A percentile compares a stretch with the other conserved stretches of the same genome.
phyloP scores from a whole-genome alignment of 2,797 vertebrate genomes.

The Pelochelys cantorii region DNA sequence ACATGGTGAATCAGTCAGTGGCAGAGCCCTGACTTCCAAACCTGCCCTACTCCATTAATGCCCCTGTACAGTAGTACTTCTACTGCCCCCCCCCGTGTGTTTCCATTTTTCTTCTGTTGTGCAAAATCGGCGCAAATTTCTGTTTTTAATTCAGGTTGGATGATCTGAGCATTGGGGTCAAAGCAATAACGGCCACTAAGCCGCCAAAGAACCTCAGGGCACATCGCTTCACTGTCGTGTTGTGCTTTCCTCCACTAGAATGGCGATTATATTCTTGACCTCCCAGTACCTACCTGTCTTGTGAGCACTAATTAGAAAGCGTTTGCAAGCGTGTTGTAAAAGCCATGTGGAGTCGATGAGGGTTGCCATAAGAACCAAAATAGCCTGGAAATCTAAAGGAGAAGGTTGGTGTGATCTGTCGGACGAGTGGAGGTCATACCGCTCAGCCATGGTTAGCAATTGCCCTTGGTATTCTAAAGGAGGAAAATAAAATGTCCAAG shows the following conservation, averaged over 20 bases:
- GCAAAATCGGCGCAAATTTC: background rate
- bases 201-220: background rate
- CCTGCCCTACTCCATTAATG: background rate
- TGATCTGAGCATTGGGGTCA: background rate
- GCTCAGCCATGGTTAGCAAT: background rate
- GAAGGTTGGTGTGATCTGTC: background rate
- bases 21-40: background rate
- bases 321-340: background rate
- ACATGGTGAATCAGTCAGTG: background rate
- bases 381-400: background rate
- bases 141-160: background rate
- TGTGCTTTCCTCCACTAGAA: background rate
- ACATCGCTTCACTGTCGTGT: background rate
- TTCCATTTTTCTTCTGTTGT: background rate
- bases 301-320: background rate
- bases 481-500: background rate
- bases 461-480: background rate
- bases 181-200: background rate
- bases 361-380: background rate
- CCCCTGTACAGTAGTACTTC: background rate
- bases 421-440: background rate
- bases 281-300: background rate
- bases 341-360: too few species aligned
- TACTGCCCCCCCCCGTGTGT: too few species aligned
- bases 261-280: background rate